Evolutionary conservation across 2,113 vertebrate genomes (phyloP), one percentile per base, ranked within the genome.

Genomic region (Hippocampus comes): DNA sequence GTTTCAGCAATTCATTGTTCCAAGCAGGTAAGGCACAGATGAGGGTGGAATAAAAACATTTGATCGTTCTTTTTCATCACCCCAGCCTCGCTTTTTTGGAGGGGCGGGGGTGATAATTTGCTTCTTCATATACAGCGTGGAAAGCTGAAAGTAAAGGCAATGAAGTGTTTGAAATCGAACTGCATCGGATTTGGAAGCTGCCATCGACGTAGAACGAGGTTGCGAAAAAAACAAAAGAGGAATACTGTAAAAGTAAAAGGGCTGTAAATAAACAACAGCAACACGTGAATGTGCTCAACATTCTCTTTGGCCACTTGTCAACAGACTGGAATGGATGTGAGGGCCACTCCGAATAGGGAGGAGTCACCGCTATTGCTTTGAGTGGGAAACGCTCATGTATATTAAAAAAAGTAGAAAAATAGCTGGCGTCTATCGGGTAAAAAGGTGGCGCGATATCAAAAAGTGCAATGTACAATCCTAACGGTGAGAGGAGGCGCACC

Each of bases 21-120:
- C 73, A 80, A 81, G 71, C 74, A 87, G 56, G 59, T 87, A 89
- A 89, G 87, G 88, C 87, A 90, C 89, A 77, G 75, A 77, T 73
- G 63, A 78, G 81, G 69, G 81, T 79, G 49, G 25, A 66, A 81
- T 65, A 77, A 72, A 78, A 71, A 77, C 53, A 85, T 84, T 85
- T 80, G 82, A 87, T 87, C 82, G 51, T 68, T 80, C 53, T 60
- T 85, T 61, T 46, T 53, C 20, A 67, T 76, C 34, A 86, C 77
- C 82, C 43, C 21, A 65, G 21, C 23, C 11, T 4, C 21, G 27
- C 59, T n/a, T 55, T 55, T 55, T 55, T n/a, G 14, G 20, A 14
- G 48, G 48, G 48, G 17, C 0, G 42, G 49, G 78, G 76, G 51
- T 23, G 73, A 27, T 21, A 43, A 63, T 56, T 67, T 20, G 41